A percentile compares a stretch with the other conserved stretches of the same genome.
Evolutionary conservation across 2,113 vertebrate species (phyloP).

Genomic region (Mormoops blainvillei): DNA sequence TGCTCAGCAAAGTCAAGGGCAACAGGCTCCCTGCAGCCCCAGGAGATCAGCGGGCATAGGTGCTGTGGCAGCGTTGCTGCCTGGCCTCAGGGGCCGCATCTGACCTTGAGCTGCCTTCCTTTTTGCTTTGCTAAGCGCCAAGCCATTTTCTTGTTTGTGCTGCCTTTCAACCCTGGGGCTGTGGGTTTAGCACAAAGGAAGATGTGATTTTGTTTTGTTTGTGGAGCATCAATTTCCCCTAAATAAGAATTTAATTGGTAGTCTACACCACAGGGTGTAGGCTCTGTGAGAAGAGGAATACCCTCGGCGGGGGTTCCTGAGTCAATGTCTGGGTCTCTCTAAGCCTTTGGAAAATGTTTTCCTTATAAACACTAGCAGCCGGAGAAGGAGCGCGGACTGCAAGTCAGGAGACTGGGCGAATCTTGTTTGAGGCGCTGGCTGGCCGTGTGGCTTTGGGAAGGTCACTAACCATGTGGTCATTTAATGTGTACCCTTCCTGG

Average conservation of each 20-base stretch:
- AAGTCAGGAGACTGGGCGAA: not conserved
- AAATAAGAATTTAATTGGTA: not conserved
- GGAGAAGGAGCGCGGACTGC: not conserved
- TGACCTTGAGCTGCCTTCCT: slow-evolving; percentile 41
- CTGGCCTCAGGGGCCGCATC: not conserved
- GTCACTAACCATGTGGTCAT: not conserved
- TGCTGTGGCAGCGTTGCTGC: accelerated
- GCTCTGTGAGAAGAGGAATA: not conserved
- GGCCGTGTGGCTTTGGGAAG: not conserved
- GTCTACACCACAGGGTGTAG: not conserved
- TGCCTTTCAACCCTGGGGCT: not conserved
- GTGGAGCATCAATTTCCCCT: not conserved
- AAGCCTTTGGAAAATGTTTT: not conserved
- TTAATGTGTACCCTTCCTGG: not conserved
- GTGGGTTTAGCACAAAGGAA: not conserved
- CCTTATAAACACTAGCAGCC: not conserved
- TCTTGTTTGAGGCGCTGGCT: not conserved
- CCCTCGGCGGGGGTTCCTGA: not conserved
- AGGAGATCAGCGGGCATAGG: not conserved
- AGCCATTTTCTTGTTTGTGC: not conserved
- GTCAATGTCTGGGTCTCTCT: not conserved
- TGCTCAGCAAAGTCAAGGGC: not conserved
- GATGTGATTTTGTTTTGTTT: not conserved
- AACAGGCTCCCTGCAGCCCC: not conserved
- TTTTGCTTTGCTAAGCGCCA: slow-evolving; percentile 23